These are phyloP conservation scores for Rhinatrema bivittatum DNA, from an alignment of 2,797 vertebrate species.

Conservation along the genomic window DNA sequence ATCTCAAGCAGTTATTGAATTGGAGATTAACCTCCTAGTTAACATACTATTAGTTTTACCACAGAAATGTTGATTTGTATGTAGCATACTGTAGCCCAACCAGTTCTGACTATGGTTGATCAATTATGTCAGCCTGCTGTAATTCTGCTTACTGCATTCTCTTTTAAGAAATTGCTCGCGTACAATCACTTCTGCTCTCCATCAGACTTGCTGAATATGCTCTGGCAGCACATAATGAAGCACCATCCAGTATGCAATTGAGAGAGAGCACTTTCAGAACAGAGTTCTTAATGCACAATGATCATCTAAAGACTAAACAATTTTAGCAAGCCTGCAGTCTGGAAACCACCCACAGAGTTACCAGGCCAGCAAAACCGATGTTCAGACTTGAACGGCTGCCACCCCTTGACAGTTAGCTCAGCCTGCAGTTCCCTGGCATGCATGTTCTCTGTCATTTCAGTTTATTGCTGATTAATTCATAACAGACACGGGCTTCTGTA, in stretches of 20 bases:
- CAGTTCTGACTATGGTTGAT: neutral
- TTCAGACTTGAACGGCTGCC: no score
- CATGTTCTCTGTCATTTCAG: no score
- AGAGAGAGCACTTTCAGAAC: neutral
- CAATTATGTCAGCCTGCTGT: neutral
- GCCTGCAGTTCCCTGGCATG: no score
- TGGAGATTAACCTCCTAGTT: neutral
- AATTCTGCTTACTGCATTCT: neutral
- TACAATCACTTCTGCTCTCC: neutral
- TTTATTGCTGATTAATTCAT: no score
- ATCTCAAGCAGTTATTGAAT: fast-evolving
- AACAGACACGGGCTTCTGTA: no score
- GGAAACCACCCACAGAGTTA: neutral
- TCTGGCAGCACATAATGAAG: neutral
- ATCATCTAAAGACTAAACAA: neutral
- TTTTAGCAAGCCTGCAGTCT: neutral
- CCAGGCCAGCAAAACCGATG: no score
- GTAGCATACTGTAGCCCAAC: neutral
- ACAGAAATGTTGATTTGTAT: neutral
- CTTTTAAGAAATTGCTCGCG: neutral
- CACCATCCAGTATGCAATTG: neutral
- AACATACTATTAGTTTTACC: neutral
- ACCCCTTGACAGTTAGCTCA: no score
- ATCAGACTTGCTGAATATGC: neutral
- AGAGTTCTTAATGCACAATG: neutral